These are phyloP conservation scores for Hormiphora californensis DNA, from an alignment of 37 sponge, comb jelly and placozoan genomes.

Conservation along the genomic window DNA sequence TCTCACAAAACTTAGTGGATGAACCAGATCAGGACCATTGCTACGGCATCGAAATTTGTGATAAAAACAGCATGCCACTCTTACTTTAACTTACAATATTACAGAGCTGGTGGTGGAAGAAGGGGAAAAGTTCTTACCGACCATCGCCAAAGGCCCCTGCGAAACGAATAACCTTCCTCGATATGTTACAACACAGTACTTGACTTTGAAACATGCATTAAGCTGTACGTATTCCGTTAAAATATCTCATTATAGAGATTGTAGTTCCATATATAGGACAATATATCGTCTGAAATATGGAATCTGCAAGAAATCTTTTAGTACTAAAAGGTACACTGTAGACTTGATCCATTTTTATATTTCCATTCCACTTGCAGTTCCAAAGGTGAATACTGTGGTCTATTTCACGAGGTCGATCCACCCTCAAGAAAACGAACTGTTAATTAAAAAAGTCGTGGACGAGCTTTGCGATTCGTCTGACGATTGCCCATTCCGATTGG, in stretches of 20 bases:
- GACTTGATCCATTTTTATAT: too few species aligned
- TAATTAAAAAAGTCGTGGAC: not conserved
- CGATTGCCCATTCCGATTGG: constrained; percentile 2
- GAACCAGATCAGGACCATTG: too few species aligned
- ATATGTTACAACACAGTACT: constrained; percentile 26
- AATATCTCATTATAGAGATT: too few species aligned
- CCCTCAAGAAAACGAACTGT: not conserved
- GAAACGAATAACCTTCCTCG: not conserved
- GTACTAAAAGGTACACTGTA: too few species aligned
- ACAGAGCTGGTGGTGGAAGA: constrained; percentile 31
- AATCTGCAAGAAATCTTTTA: too few species aligned
- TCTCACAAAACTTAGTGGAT: too few species aligned
- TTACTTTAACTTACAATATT: too few species aligned
- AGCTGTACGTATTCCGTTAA: constrained; percentile 24
- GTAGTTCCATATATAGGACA: too few species aligned
- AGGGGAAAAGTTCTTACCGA: constrained; percentile 7
- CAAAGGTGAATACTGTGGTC: not conserved
- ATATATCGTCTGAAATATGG: too few species aligned
- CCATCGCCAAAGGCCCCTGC: constrained; percentile 20
- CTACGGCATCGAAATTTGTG: too few species aligned
- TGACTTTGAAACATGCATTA: not conserved
- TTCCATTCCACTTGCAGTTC: constrained; percentile 25
- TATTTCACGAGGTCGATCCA: constrained; percentile 19
- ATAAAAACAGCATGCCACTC: too few species aligned
- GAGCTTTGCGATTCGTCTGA: not conserved